These are phyloP conservation scores for Melieria picta DNA, from an alignment of 2,888 invertebrate genomes.

Conservation along the genomic window DNA sequence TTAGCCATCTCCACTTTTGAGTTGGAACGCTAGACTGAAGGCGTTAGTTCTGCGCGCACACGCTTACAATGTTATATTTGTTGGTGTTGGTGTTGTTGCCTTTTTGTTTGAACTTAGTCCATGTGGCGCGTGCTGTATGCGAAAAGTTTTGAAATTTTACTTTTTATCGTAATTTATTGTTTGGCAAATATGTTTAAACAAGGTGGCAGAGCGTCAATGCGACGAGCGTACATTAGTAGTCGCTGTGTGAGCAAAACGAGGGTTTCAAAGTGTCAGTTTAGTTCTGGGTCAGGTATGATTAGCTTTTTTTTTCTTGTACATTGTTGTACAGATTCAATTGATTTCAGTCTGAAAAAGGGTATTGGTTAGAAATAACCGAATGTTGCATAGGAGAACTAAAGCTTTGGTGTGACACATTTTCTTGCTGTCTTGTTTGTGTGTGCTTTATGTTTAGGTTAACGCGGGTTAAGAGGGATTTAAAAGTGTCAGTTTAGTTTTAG, in stretches of 20 bases:
- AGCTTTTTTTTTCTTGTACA: too few species aligned
- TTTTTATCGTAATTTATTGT: conserved; percentile 36
- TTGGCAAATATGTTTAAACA: conserved; percentile 23
- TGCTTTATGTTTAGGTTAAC: conserved; percentile 3
- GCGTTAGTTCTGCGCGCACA: neutral
- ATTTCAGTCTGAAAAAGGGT: conserved; percentile 10
- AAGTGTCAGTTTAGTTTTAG: too few species aligned
- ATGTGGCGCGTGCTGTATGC: neutral
- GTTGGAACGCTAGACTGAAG: conserved; percentile 1
- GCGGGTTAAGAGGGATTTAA: neutral
- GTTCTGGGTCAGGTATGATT: too few species aligned
- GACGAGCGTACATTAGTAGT: conserved; percentile 14
- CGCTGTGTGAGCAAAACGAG: neutral
- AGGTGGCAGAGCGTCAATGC: neutral
- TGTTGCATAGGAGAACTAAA: too few species aligned
- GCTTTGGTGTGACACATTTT: neutral
- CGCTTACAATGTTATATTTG: conserved; percentile 2
- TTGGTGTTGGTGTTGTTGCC: neutral
- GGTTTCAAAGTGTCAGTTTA: neutral
- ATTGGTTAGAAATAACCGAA: neutral
- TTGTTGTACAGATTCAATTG: neutral
- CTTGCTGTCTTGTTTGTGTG: neutral
- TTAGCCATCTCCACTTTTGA: conserved; percentile 26
- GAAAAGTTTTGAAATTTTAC: conserved; percentile 24
- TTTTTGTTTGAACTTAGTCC: neutral